Evolutionary conservation across 2,888 invertebrate genomes (phyloP).

Genomic region (Epiblema foenella): DNA sequence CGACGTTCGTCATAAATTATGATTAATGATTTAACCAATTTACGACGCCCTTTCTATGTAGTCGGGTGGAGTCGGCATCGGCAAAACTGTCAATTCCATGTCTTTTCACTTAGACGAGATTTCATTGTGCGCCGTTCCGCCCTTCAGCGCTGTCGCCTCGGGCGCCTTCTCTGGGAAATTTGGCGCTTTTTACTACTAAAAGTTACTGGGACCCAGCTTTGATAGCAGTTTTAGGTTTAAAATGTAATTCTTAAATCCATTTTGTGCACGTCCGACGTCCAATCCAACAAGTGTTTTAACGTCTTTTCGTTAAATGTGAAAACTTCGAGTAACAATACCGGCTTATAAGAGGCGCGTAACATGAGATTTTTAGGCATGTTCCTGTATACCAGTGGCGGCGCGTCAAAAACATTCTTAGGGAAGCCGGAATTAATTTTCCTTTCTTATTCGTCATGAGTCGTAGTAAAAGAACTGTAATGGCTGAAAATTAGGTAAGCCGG

Average conservation of each 20-base stretch:
- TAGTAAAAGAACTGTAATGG: no score
- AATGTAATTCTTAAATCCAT: constrained; percentile 50
- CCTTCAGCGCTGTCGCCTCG: constrained; percentile 40
- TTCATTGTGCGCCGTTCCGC: constrained; percentile 53
- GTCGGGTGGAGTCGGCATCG: constrained; percentile 46
- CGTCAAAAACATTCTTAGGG: no score
- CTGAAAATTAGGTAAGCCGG: no score
- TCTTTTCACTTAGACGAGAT: constrained; percentile 55
- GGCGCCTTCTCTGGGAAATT: constrained; percentile 50
- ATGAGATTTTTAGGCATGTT: constrained; percentile 27
- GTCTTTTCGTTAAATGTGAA: constrained; percentile 8
- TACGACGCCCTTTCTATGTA: constrained; percentile 44
- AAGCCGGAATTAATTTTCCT: no score
- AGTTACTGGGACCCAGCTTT: constrained; percentile 51
- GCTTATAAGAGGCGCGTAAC: constrained; percentile 9
- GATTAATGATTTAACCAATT: constrained; percentile 43
- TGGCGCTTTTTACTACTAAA: constrained; percentile 49
- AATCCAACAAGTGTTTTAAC: no score
- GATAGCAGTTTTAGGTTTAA: constrained; percentile 54
- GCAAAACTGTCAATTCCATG: constrained; percentile 51
- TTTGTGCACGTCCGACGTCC: no score
- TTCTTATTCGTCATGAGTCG: no score
- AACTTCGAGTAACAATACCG: neutral
- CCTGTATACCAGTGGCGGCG: constrained; percentile 47
- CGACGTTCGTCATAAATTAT: constrained; percentile 38